Conservation (phyloP, 1,140 invertebrate species). For the Zaprionus inermis region DNA sequence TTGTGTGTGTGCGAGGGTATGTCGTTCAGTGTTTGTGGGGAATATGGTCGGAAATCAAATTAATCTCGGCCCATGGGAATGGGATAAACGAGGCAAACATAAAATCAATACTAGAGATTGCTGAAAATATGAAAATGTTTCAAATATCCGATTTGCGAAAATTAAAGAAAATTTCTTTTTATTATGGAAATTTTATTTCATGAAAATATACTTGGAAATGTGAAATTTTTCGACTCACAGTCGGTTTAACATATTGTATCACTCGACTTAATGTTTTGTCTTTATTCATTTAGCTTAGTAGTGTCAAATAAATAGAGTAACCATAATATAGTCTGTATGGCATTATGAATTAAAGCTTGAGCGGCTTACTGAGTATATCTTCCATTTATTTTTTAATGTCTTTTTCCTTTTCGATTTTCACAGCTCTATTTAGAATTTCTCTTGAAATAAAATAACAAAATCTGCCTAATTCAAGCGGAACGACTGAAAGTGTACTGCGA, state of each 20-base stretch:
- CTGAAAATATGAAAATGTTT: conserved; percentile 10
- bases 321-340: not conserved
- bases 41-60: conserved; percentile 59
- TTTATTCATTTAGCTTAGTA: not conserved
- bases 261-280: not conserved
- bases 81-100: conserved; percentile 5
- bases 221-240: not conserved
- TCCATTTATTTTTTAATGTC: conserved; percentile 1
- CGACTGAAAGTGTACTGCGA: not conserved
- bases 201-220: not conserved
- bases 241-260: not conserved
- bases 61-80: conserved; percentile 59
- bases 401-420: not conserved
- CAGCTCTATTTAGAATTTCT: conserved; percentile 53
- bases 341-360: not conserved
- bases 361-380: not conserved
- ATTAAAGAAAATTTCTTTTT: not conserved
- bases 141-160: not conserved
- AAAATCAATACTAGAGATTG: conserved; percentile 10
- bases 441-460: conserved; percentile 54
- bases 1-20: not conserved
- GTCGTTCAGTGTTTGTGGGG: conserved; percentile 19
- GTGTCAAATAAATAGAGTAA: not conserved
- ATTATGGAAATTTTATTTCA: not conserved
- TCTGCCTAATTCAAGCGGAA: conserved; percentile 68